Evolutionary conservation across 2,888 invertebrate genomes (phyloP).

Genomic region (Acanthoscelides obtectus): DNA sequence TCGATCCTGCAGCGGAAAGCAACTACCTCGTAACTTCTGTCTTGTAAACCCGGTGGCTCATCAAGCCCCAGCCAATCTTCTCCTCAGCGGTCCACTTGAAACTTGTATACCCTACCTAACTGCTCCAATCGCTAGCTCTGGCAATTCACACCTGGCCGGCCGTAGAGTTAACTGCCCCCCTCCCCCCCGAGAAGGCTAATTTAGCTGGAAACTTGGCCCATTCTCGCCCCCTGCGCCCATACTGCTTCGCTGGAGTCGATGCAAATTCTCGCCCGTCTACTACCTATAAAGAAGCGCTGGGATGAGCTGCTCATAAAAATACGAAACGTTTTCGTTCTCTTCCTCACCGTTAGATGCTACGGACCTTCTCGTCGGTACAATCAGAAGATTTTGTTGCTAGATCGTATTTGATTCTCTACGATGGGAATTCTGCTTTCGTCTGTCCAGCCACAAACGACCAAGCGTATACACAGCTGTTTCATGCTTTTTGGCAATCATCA

Average conservation of each 20-base stretch:
- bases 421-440: too few species aligned
- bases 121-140: not conserved
- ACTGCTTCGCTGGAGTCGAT: slow-evolving; percentile 19
- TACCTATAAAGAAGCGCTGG: slow-evolving; percentile 34
- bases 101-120: not conserved
- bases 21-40: too few species aligned
- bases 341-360: not conserved
- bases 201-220: slow-evolving; percentile 1
- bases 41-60: not conserved
- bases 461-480: too few species aligned
- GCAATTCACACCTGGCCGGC: not conserved
- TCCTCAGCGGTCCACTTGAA: not conserved
- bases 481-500: too few species aligned
- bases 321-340: slow-evolving; percentile 26
- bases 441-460: too few species aligned
- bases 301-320: slow-evolving; percentile 36
- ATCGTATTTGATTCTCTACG: too few species aligned
- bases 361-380: not conserved
- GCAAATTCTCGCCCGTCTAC: slow-evolving; percentile 28
- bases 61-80: not conserved
- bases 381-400: too few species aligned
- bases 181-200: not conserved
- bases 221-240: slow-evolving; percentile 1
- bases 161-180: not conserved
- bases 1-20: too few species aligned